Evolutionary conservation across 2,113 vertebrate species (phyloP).

Genomic region (Gorsachius goisagi): DNA sequence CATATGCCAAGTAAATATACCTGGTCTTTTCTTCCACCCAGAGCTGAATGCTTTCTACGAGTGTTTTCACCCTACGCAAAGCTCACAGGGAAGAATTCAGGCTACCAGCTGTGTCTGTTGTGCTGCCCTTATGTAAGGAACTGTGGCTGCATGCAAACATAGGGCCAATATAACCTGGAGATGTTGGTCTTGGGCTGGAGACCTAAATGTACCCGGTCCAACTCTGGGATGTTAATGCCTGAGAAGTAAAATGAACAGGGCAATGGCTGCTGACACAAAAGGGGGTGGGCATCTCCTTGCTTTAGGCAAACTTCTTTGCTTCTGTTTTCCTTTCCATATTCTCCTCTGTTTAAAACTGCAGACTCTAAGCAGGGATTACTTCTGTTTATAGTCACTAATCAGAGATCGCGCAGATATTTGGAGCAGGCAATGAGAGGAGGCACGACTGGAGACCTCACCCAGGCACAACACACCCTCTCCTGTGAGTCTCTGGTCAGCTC

Average conservation of each 20-base stretch:
- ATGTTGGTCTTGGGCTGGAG: background rate
- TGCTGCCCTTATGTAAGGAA: background rate
- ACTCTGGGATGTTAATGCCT: background rate
- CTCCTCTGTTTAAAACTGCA: background rate
- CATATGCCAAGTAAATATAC: conserved; percentile 88
- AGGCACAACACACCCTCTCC: background rate
- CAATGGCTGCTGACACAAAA: background rate
- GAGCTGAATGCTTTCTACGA: background rate
- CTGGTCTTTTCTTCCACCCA: background rate
- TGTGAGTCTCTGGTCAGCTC: background rate
- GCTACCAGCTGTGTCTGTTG: background rate
- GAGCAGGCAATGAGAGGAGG: background rate
- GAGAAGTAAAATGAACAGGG: background rate
- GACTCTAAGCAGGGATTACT: background rate
- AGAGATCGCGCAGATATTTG: background rate
- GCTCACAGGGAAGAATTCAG: background rate
- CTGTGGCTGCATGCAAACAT: background rate
- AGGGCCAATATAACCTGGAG: background rate
- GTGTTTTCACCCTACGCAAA: background rate
- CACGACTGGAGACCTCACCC: background rate
- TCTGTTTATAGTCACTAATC: background rate
- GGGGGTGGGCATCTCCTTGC: background rate
- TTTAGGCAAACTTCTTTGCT: background rate
- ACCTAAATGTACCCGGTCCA: background rate
- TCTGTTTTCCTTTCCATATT: background rate